Conservation (phyloP, 2,113 vertebrate species). For the Scytalopus superciliaris region DNA sequence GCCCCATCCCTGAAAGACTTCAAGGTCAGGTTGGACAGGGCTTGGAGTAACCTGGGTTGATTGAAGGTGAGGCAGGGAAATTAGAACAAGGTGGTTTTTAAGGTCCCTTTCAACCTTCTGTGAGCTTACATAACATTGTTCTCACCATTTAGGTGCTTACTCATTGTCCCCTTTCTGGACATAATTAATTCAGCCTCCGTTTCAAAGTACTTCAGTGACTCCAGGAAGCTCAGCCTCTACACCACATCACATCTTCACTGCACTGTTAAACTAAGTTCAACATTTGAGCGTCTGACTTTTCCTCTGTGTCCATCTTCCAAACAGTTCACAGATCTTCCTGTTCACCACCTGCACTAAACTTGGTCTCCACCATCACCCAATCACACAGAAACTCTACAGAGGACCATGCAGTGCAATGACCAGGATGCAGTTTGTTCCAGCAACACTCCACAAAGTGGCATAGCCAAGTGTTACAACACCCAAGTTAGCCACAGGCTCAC, state of each 20-base stretch:
- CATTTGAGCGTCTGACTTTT: neutral
- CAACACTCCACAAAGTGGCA: neutral
- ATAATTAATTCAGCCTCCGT: neutral
- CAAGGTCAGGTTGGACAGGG: fast-evolving
- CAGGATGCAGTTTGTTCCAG: neutral
- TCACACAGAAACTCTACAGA: fast-evolving
- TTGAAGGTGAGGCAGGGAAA: no score
- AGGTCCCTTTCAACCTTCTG: neutral
- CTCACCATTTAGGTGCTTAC: neutral
- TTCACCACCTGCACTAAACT: neutral
- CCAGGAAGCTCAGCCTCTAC: neutral
- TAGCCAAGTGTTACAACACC: neutral
- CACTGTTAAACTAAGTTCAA: neutral
- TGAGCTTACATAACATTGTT: neutral
- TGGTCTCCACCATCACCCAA: neutral
- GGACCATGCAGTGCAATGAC: neutral
- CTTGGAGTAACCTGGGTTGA: neutral
- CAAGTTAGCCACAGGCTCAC: neutral
- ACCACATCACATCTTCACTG: neutral
- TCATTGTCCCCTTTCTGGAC: neutral
- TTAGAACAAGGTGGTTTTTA: neutral
- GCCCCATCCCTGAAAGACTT: neutral
- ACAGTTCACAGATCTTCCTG: neutral
- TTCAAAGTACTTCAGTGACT: neutral
- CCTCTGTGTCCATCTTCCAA: no score